These are phyloP conservation scores for Sarcoramphus papa DNA, from an alignment of 2,797 vertebrate genomes.

Conservation along the genomic window DNA sequence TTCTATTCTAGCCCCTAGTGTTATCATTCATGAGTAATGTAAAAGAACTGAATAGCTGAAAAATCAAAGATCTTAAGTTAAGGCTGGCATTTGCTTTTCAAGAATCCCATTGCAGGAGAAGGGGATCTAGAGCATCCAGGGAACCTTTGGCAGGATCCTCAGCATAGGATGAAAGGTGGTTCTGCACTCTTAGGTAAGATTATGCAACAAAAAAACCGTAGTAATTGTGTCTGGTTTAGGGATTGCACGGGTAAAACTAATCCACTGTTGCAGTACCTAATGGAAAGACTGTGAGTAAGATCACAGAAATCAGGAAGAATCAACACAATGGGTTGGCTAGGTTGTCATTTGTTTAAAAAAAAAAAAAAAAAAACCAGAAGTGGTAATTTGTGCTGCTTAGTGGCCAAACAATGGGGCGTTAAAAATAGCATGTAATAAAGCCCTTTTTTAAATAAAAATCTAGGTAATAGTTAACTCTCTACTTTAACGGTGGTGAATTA, in stretches of 20 bases:
- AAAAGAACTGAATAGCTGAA: neutral
- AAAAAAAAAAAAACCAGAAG: neutral
- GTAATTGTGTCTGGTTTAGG: neutral
- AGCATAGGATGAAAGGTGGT: neutral
- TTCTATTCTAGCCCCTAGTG: neutral
- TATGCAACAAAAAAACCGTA: neutral
- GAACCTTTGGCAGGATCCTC: neutral
- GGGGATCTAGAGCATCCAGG: neutral
- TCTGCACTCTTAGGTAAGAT: neutral
- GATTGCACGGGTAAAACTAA: neutral
- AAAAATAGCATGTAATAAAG: neutral
- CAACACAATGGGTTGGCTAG: neutral
- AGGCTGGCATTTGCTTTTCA: neutral
- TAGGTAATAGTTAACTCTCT: neutral
- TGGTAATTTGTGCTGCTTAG: neutral
- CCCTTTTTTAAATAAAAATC: neutral
- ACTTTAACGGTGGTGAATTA: neutral
- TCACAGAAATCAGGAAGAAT: neutral
- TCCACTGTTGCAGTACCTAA: neutral
- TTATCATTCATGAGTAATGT: neutral
- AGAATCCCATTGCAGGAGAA: neutral
- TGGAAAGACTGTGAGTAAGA: neutral
- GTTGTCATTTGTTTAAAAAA: neutral
- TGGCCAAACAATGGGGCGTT: neutral
- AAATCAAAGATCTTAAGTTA: neutral